Evolutionary conservation across 2,888 invertebrate genomes (phyloP), one percentile per base, ranked within the genome.

Genomic region (Pteria penguin): DNA sequence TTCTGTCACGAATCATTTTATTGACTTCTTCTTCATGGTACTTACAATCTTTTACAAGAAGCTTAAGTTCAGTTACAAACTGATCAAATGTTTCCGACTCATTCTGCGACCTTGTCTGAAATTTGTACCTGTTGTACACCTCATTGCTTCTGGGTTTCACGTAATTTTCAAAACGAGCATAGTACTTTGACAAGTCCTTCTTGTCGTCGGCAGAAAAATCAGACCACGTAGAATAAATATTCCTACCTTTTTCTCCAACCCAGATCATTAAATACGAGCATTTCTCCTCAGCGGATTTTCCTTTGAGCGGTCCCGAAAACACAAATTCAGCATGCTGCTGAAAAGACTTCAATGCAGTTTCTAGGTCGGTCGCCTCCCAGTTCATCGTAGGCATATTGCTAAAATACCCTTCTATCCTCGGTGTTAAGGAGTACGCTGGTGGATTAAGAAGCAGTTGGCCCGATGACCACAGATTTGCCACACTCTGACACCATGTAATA

Each of bases 1-100:
- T 79, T 24, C 69, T 26, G 65, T 81, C 81, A 18, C 81, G 27
- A n/a, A 82, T 31, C 67, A 82, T 76, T 29, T 76, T 54, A n/a
- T n/a, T n/a, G n/a, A n/a, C n/a, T 4, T 83, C 79, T 27, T 27
- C 14, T 8, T 72, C 33, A 3, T 54, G 62, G 68, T 81, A 82
- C 0, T 31, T 69, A 73, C 82, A 82, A 36, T 83, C 81, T 58
- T 63, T 75, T 2, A 75, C 69, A 8, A 79, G 24, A 2, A 75
- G 24, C 67, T 71, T 77, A 18, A 82, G 58, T 4, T 80, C 72
- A 1, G 79, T 81, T 4, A 80, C 75, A 72, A 76, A 83, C 36
- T 72, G 66, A 3, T 81, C 81, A 75, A 75, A 75, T 8, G 76
- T 45, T 45, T 82, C 75, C 26, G 32, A 14, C 2, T 76, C 62